A percentile compares a stretch with the other conserved stretches of the same genome.
phyloP scores from a whole-genome alignment of 2,113 vertebrate species.

The Eleginops maclovinus region DNA sequence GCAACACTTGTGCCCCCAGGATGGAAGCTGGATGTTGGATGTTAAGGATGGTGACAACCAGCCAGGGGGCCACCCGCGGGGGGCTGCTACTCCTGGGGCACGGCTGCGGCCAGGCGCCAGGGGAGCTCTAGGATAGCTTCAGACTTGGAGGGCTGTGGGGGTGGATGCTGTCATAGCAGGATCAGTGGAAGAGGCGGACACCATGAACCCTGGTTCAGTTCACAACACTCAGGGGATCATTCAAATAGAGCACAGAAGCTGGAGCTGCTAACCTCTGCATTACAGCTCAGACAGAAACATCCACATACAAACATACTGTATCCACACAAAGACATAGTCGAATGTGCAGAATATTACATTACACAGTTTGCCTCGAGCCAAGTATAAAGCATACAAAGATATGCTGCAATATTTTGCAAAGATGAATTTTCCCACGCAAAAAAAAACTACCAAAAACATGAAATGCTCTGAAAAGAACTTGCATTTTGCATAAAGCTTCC shows the following conservation, averaged over 20 bases:
- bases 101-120: conserved; percentile 58
- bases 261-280: conserved; percentile 51
- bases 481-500: too few species aligned
- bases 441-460: too few species aligned
- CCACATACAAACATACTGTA: background rate
- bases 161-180: conserved; percentile 80
- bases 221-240: conserved; percentile 58
- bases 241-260: conserved; percentile 40
- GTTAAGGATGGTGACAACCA: conserved; percentile 62
- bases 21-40: conserved; percentile 57
- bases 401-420: too few species aligned
- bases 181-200: conserved; percentile 75
- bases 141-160: conserved; percentile 48
- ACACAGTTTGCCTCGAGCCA: too few species aligned
- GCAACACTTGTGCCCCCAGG: conserved; percentile 51
- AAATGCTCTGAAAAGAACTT: too few species aligned
- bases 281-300: conserved; percentile 18
- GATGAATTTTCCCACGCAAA: too few species aligned
- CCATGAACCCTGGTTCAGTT: conserved; percentile 67
- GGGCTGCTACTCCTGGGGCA: conserved; percentile 69
- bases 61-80: conserved; percentile 59
- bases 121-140: conserved; percentile 54
- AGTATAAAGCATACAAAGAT: too few species aligned
- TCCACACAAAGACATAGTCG: background rate
- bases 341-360: background rate